A percentile compares a stretch with the other conserved stretches of the same genome.
Conservation (phyloP, 2,888 invertebrate species). For the Rutpela maculata region DNA sequence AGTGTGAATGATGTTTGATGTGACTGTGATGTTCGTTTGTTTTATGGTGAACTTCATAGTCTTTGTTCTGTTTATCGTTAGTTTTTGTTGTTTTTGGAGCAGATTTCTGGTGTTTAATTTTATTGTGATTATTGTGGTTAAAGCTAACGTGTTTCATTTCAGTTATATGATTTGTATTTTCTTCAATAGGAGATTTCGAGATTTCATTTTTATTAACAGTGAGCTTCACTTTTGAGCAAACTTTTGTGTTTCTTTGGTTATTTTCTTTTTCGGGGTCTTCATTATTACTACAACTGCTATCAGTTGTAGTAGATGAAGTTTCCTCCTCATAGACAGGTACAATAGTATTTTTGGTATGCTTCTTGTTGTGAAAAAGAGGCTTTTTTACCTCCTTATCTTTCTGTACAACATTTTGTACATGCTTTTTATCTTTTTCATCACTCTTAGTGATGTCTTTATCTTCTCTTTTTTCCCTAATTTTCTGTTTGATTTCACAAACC, state of each 20-base stretch:
- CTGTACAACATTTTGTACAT: conserved; percentile 43
- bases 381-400: conserved; percentile 64
- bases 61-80: conserved; percentile 50
- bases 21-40: conserved; percentile 44
- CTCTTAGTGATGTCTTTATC: conserved; percentile 52
- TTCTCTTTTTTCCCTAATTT: conserved; percentile 54
- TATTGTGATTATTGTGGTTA: conserved; percentile 46
- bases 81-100: conserved; percentile 47
- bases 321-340: conserved; percentile 78
- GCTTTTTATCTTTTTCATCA: conserved; percentile 57
- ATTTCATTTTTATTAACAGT: conserved; percentile 43
- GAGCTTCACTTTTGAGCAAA: conserved; percentile 58
- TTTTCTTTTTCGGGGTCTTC: conserved; percentile 63
- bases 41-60: conserved; percentile 43
- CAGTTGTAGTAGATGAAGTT: conserved; percentile 83
- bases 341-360: conserved; percentile 60
- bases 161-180: conserved; percentile 46
- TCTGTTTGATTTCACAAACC: conserved; percentile 40
- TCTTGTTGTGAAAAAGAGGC: conserved; percentile 59
- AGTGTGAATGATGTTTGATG: conserved; percentile 51
- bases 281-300: conserved; percentile 77
- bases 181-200: conserved; percentile 44
- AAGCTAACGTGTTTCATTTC: conserved; percentile 51
- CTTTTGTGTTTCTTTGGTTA: conserved; percentile 60
- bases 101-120: conserved; percentile 47